Conservation (phyloP, 2,888 invertebrate species). For the Serrognathus titanus region DNA sequence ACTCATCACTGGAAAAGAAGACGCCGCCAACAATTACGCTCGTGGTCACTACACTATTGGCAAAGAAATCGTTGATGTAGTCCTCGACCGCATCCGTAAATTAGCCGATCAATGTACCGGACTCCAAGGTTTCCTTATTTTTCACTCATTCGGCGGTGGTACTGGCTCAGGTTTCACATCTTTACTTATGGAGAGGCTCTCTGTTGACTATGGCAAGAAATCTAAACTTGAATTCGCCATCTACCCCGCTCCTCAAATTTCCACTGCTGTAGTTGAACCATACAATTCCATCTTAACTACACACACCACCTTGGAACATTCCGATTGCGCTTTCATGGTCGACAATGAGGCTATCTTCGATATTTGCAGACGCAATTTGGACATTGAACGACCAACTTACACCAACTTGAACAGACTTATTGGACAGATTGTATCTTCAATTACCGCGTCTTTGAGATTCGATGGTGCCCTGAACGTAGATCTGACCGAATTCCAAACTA, state of each 20-base stretch:
- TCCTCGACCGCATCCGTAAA: constrained; percentile 76
- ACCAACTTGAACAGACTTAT: constrained; percentile 94
- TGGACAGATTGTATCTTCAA: constrained; percentile 90
- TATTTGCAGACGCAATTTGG: constrained; percentile 88
- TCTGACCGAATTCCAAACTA: constrained; percentile 92
- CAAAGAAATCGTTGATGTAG: constrained; percentile 82
- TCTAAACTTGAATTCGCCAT: constrained; percentile 91
- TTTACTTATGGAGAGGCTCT: constrained; percentile 85
- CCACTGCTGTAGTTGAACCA: no score
- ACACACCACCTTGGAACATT: constrained; percentile 91
- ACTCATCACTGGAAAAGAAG: no score
- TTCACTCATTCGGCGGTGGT: constrained; percentile 50
- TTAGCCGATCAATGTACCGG: constrained; percentile 85
- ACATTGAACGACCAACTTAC: constrained; percentile 93
- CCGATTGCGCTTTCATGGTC: constrained; percentile 94
- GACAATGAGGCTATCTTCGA: constrained; percentile 74
- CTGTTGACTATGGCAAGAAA: constrained; percentile 91
- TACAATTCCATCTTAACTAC: constrained; percentile 71
- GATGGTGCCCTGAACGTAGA: constrained; percentile 92
- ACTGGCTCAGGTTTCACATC: constrained; percentile 92
- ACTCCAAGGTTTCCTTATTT: constrained; percentile 83
- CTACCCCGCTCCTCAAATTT: constrained; percentile 83
- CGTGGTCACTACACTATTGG: constrained; percentile 76
- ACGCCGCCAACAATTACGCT: no score
- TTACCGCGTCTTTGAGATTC: constrained; percentile 89